Conservation (phyloP, 2,888 invertebrate genomes). For the Morinoia aosen region DNA sequence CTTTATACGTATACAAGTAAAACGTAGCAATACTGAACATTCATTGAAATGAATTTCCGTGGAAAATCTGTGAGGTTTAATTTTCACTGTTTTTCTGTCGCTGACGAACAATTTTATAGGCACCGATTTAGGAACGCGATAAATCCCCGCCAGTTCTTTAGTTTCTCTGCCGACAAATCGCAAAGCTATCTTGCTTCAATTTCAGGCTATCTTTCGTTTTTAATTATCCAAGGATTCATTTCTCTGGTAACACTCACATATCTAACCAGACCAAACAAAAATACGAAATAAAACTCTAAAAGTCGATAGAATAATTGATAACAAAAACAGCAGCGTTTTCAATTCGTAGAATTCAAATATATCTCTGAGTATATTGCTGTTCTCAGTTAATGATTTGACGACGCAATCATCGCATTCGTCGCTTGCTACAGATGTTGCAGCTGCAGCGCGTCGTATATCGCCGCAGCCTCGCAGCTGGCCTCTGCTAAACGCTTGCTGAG, state of each 20-base stretch:
- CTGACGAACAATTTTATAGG: background rate
- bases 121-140: background rate
- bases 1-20: background rate
- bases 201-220: background rate
- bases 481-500: slow-evolving; percentile 1
- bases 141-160: background rate
- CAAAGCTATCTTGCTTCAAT: background rate
- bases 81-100: background rate
- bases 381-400: background rate
- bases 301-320: background rate
- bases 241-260: background rate
- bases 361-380: background rate
- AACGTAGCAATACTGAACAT: background rate
- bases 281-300: background rate
- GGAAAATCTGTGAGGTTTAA: background rate
- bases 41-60: background rate
- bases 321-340: background rate
- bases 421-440: slow-evolving; percentile 7
- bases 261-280: background rate
- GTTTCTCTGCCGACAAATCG: background rate
- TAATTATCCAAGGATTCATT: background rate
- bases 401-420: background rate
- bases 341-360: background rate
- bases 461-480: background rate
- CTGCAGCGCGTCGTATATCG: slow-evolving; percentile 1